Percentiles rank a stretch among this genome's conserved stretches.
phyloP scores from a whole-genome alignment of 2,797 vertebrate species.

The Takifugu ocellatus region DNA sequence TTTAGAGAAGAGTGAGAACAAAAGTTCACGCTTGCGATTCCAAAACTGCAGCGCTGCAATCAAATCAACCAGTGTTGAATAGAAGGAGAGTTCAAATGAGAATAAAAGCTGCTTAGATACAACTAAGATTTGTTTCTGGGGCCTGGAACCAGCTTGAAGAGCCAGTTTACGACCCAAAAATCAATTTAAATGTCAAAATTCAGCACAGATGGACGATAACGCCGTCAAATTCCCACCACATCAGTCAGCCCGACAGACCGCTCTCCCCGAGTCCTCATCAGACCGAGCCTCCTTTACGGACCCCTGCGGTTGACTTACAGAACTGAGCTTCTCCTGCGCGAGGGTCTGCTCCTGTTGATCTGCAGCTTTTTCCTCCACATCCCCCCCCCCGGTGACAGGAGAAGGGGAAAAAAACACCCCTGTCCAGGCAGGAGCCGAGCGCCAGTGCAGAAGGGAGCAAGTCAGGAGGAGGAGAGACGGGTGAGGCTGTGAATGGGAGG shows the following conservation, averaged over 20 bases:
- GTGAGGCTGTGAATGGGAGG: not conserved
- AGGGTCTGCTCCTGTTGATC: constrained; percentile 51
- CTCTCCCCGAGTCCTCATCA: not conserved
- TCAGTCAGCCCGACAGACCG: too few relatives aligned
- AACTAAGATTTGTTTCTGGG: too few relatives aligned
- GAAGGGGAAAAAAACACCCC: constrained; percentile 37
- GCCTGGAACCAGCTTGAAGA: too few relatives aligned
- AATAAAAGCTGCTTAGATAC: too few relatives aligned
- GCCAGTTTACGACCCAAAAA: too few relatives aligned
- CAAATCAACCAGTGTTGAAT: not conserved
- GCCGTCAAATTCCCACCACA: too few relatives aligned
- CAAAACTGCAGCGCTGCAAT: not conserved
- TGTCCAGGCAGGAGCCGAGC: constrained; percentile 20
- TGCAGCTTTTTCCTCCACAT: constrained; percentile 71
- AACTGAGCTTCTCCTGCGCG: constrained; percentile 35
- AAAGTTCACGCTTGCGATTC: not conserved
- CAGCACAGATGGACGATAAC: too few relatives aligned
- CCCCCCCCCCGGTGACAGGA: constrained; percentile 39
- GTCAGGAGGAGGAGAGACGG: not conserved
- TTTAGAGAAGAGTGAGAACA: not conserved
- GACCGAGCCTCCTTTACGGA: not conserved
- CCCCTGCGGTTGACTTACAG: constrained; percentile 46
- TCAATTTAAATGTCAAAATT: too few relatives aligned
- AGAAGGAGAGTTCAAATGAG: too few relatives aligned
- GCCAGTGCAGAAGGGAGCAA: constrained; percentile 3